Evolutionary conservation across 2,113 vertebrate species (phyloP).

Genomic region (Phylloscopus whistleri): DNA sequence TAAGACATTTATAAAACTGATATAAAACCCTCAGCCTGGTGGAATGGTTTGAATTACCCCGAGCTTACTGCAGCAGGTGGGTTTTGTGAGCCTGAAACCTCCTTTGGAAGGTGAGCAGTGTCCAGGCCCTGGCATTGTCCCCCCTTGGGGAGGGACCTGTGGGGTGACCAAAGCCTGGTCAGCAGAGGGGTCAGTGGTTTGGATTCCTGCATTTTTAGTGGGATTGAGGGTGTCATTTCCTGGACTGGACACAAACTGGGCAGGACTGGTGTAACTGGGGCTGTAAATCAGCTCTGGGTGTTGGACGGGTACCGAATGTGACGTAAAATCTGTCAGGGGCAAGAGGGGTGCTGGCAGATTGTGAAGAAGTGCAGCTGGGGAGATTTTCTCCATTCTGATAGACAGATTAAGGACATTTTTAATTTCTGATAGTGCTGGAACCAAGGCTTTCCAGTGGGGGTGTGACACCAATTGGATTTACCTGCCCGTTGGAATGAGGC

Average conservation of each 20-base stretch:
- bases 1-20: not conserved
- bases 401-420: not conserved
- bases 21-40: not conserved
- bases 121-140: rapidly evolving
- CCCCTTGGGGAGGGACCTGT: rapidly evolving
- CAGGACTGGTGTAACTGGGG: not conserved
- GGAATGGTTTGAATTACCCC: not conserved
- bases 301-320: rapidly evolving
- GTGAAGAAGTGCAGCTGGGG: not conserved
- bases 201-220: not conserved
- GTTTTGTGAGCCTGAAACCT: not conserved
- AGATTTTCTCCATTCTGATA: not conserved
- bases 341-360: not conserved
- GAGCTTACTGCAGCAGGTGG: not conserved
- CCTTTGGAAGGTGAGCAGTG: not conserved
- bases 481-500: not conserved
- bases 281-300: not conserved
- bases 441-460: not conserved
- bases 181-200: not conserved
- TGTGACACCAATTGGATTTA: not conserved
- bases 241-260: not conserved
- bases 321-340: not conserved
- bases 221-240: not conserved
- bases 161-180: not conserved
- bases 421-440: not conserved